Conservation (phyloP, 2,888 invertebrate genomes). For the Sphaerophoria taeniata region DNA sequence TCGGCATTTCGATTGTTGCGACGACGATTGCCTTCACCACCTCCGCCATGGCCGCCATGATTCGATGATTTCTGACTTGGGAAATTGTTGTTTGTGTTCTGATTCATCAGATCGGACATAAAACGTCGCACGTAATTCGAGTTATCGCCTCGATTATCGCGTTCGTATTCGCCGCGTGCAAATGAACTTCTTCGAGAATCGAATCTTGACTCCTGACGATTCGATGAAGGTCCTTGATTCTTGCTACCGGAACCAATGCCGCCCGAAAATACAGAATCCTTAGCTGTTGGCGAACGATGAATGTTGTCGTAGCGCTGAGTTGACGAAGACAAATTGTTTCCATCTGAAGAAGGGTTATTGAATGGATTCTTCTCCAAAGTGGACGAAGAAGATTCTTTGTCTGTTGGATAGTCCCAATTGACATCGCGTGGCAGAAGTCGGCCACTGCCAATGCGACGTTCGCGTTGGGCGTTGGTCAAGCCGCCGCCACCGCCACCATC, state of each 20-base stretch:
- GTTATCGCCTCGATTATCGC: slow-evolving; percentile 72
- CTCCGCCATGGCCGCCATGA: slow-evolving; percentile 38
- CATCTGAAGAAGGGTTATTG: slow-evolving; percentile 20
- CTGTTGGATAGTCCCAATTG: slow-evolving; percentile 83
- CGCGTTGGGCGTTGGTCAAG: slow-evolving; percentile 72
- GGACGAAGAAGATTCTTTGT: slow-evolving; percentile 63
- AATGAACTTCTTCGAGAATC: slow-evolving; percentile 68
- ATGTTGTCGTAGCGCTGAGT: slow-evolving; percentile 47
- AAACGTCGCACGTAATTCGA: slow-evolving; percentile 75
- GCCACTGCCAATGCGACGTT: slow-evolving; percentile 92
- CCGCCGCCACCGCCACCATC: slow-evolving; percentile 41
- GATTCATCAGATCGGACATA: slow-evolving; percentile 73
- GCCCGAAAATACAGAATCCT: slow-evolving; percentile 22
- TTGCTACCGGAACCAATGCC: slow-evolving; percentile 45
- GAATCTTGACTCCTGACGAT: slow-evolving; percentile 57
- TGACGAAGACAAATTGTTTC: slow-evolving; percentile 25
- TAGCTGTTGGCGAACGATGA: slow-evolving; percentile 60
- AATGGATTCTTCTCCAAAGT: slow-evolving; percentile 18
- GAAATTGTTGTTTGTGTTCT: slow-evolving; percentile 58
- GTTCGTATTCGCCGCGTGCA: slow-evolving; percentile 72
- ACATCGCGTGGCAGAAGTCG: slow-evolving; percentile 87
- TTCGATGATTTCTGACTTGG: slow-evolving; percentile 19
- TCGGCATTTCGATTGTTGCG: slow-evolving; percentile 86
- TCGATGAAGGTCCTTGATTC: slow-evolving; percentile 45
- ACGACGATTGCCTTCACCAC: slow-evolving; percentile 61